A percentile compares a stretch with the other conserved stretches of the same genome.
These are phyloP conservation scores for Apis florea DNA, from an alignment of 1,140 invertebrate species.

Conservation along the genomic window DNA sequence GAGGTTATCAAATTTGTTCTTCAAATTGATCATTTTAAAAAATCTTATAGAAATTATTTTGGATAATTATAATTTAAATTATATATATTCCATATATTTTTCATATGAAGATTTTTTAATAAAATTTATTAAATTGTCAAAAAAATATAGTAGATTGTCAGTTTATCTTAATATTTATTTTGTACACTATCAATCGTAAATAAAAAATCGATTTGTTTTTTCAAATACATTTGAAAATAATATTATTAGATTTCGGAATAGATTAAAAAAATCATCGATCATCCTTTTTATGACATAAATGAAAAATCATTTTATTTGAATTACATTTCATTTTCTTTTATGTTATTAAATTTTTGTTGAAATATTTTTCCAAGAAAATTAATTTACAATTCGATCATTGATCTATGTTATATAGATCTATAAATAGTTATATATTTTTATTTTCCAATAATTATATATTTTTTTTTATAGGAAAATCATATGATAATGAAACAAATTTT, in stretches of 20 bases:
- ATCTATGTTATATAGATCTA: constrained; percentile 8
- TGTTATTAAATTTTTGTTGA: neutral
- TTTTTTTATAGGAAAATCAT: neutral
- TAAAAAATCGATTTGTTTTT: neutral
- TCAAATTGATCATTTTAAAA: neutral
- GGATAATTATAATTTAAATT: neutral
- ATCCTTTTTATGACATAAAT: neutral
- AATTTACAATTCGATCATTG: constrained; percentile 24
- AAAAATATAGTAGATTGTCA: neutral
- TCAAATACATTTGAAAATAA: neutral
- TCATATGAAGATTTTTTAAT: neutral
- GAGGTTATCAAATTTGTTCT: neutral
- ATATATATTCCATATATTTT: constrained; percentile 20
- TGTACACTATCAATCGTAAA: neutral
- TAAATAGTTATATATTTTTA: neutral
- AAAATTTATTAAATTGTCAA: neutral
- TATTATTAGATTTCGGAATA: neutral
- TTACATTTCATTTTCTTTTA: constrained; percentile 7
- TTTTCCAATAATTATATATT: neutral
- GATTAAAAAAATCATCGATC: too few relatives aligned
- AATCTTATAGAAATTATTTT: neutral
- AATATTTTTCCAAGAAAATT: neutral
- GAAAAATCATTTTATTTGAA: neutral
- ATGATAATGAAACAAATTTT: neutral
- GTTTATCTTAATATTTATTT: neutral